Evolutionary conservation across 2,888 invertebrate genomes (phyloP).

Genomic region (Drosophila subsilvestris): DNA sequence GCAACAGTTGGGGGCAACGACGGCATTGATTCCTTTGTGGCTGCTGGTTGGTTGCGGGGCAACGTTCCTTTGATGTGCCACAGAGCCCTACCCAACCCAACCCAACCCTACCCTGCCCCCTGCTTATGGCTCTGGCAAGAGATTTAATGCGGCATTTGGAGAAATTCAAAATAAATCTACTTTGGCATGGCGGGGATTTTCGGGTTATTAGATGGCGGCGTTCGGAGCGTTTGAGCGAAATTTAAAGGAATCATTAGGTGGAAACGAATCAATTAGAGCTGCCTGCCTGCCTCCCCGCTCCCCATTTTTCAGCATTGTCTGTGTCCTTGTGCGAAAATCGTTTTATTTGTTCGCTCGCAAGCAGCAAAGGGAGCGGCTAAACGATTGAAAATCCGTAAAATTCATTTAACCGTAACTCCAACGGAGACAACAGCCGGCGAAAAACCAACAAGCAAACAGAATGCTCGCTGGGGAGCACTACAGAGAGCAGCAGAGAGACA

Average conservation of each 20-base stretch:
- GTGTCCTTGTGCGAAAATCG: not conserved
- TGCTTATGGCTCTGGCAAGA: not conserved
- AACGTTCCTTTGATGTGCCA: conserved; percentile 41
- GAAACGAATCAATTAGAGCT: conserved; percentile 39
- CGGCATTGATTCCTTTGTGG: conserved; percentile 7
- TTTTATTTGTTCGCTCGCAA: conserved; percentile 1
- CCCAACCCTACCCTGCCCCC: no score
- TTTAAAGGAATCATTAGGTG: conserved; percentile 30
- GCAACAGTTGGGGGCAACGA: conserved; percentile 34
- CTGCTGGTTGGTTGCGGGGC: conserved; percentile 35
- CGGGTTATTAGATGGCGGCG: conserved; percentile 16
- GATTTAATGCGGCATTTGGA: conserved; percentile 3
- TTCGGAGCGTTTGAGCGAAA: not conserved
- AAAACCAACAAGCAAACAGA: conserved; percentile 20
- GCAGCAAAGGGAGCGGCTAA: conserved; percentile 47
- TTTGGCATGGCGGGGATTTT: conserved; percentile 23
- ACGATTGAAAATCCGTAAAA: conserved; percentile 59
- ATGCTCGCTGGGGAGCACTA: not conserved
- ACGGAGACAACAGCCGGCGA: conserved; percentile 10
- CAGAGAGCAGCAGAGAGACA: conserved; percentile 6
- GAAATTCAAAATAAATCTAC: conserved; percentile 33
- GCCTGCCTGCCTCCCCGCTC: not conserved
- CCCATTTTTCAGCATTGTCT: not conserved
- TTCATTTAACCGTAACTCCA: conserved; percentile 59
- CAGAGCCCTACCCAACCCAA: not conserved